Conservation (phyloP, 1,140 invertebrate species). For the Macrotrachela quadricornifera region DNA sequence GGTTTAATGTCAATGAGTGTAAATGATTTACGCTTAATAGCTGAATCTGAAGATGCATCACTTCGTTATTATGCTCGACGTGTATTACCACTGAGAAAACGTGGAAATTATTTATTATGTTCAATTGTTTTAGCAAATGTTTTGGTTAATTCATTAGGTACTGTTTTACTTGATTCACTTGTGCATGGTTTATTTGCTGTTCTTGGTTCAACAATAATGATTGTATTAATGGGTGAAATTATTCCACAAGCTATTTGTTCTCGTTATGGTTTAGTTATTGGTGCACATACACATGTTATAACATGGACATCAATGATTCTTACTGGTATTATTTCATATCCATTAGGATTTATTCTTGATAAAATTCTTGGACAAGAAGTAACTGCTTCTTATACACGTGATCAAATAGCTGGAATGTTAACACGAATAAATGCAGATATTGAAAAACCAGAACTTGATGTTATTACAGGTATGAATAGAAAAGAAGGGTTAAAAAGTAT, state of each 20-base stretch:
- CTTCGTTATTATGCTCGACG: constrained; percentile 22
- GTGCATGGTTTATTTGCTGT: constrained; percentile 17
- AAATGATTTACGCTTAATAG: neutral
- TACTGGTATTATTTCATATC: constrained; percentile 76
- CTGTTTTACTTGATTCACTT: constrained; percentile 23
- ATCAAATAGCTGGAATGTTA: neutral
- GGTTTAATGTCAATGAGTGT: neutral
- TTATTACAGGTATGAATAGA: constrained; percentile 12
- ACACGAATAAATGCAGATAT: neutral
- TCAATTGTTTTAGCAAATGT: constrained; percentile 15
- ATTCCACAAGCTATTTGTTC: constrained; percentile 17
- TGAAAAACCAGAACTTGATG: constrained; percentile 10
- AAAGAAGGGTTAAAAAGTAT: no score
- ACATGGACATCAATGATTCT: constrained; percentile 81
- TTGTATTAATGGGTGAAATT: constrained; percentile 17
- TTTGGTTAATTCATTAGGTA: constrained; percentile 14
- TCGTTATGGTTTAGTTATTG: constrained; percentile 48
- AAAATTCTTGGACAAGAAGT: constrained; percentile 49
- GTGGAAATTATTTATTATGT: constrained; percentile 14
- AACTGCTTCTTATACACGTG: neutral
- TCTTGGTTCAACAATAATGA: constrained; percentile 14
- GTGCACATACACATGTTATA: constrained; percentile 73
- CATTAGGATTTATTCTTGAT: constrained; percentile 66
- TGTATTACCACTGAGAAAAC: constrained; percentile 27
- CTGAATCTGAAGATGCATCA: neutral